Percentiles rank a stretch among this genome's conserved stretches.
Conservation (phyloP, 1,140 invertebrate genomes). For the Drosophila bocqueti region DNA sequence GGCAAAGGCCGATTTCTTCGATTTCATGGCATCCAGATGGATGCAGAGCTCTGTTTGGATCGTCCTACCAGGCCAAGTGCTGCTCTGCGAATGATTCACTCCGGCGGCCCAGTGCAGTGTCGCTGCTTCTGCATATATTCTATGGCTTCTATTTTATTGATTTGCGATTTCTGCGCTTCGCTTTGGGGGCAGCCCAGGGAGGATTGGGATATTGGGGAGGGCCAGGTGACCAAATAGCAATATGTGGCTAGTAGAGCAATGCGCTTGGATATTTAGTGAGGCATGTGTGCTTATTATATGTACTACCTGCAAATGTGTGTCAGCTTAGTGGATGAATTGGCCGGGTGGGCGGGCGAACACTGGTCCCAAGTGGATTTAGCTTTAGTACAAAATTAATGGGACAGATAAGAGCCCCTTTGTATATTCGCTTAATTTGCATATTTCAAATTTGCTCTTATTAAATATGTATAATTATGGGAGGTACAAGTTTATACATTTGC, state of each 20-base stretch:
- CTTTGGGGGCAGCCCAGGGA: slow-evolving; percentile 9
- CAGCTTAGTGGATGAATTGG: slow-evolving; percentile 44
- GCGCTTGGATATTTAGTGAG: slow-evolving; percentile 60
- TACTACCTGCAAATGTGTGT: slow-evolving; percentile 50
- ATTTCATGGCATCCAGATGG: slow-evolving; percentile 72
- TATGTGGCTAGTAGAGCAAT: slow-evolving; percentile 62
- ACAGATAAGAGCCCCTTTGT: background rate
- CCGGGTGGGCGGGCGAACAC: slow-evolving; percentile 19
- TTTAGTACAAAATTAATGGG: slow-evolving; percentile 11
- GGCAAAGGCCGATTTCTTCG: slow-evolving; percentile 76
- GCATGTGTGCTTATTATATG: slow-evolving; percentile 66
- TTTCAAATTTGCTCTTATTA: background rate
- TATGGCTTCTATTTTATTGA: slow-evolving; percentile 77
- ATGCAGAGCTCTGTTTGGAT: slow-evolving; percentile 10
- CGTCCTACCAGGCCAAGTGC: slow-evolving; percentile 46
- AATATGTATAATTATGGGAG: no score
- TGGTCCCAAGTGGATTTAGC: slow-evolving; percentile 17
- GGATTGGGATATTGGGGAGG: slow-evolving; percentile 6
- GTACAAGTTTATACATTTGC: no score
- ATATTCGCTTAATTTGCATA: background rate
- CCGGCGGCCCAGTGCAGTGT: slow-evolving; percentile 19
- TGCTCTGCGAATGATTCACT: slow-evolving; percentile 48
- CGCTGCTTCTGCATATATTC: slow-evolving; percentile 40
- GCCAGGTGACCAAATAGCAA: slow-evolving; percentile 43
- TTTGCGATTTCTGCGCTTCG: slow-evolving; percentile 51